Base-by-base conservation (phyloP, 2,797 vertebrate genomes). In the Xenopus petersii region DNA sequence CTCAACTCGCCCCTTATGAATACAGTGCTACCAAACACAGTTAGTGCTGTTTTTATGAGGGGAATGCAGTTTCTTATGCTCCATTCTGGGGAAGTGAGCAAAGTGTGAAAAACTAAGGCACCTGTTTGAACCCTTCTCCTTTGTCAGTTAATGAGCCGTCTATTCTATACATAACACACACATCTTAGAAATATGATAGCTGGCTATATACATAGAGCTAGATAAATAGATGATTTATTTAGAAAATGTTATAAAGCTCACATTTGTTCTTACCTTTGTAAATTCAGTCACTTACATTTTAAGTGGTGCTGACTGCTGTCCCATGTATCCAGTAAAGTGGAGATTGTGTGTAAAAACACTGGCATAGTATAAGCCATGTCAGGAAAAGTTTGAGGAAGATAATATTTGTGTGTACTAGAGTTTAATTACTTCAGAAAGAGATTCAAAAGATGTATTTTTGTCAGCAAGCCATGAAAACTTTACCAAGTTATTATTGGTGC, bases 401-500 rank as follows among this genome's bases (percentile, higher is more conserved):
- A 47, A 59, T 76, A 47, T 67, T 77, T 67, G 58, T 70, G 61
- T 62, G 47, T 64, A 48, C 67, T 62, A 61, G 26, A 51, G 62
- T 59, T 70, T 79, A 70, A 74, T 79, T 74, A 70, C 55, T 79
- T 51, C 17, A 70, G 51, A 59, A 67, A 67, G 51, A 70, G 55
- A 79, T 74, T 60, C 71, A 54, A 42, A 70, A 70, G 55, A 79
- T 79, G 54, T 74, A 70, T 79, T 74, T 74, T 79, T 70, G 77
- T 74, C 77, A 70, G 67, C 55, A 70, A 70, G 67, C 77, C 77
- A 79, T 74, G 71, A 79, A 79, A 70, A 79, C 36, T 66, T 74
- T 73, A 74, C 71, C 71, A 79, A 77, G 61, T 60, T 82, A 81
- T 84, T 82, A 79, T 74, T 79, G 62, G 66, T 84, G 81, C 81